A percentile compares a stretch with the other conserved stretches of the same genome.
Evolutionary conservation across 2,888 invertebrate species (phyloP).

Genomic region (Aricia artaxerxes): DNA sequence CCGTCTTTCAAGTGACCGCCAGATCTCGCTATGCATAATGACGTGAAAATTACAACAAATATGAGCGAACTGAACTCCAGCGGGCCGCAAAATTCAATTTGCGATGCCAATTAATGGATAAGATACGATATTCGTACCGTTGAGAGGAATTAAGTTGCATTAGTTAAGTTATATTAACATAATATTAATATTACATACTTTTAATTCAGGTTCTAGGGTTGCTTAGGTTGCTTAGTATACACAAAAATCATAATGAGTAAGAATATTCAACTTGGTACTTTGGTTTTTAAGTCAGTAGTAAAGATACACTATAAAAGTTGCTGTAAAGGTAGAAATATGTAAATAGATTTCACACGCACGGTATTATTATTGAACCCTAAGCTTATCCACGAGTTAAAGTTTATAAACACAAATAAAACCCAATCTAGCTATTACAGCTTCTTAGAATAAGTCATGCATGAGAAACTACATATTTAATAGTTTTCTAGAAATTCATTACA

Average conservation of each 20-base stretch:
- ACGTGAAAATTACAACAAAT: conserved; percentile 67
- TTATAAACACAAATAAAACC: neutral
- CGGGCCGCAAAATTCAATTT: conserved; percentile 62
- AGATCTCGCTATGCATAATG: conserved; percentile 61
- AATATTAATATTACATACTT: neutral
- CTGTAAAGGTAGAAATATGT: neutral
- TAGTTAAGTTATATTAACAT: conserved; percentile 1
- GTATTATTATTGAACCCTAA: neutral
- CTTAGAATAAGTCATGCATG: neutral
- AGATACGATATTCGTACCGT: conserved; percentile 40
- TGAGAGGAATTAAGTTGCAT: conserved; percentile 22
- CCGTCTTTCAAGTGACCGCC: conserved; percentile 62
- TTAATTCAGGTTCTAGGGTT: neutral
- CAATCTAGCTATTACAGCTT: neutral
- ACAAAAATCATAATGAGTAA: neutral
- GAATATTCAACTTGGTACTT: neutral
- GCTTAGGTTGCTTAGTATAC: neutral
- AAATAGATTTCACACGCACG: neutral
- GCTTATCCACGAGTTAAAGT: neutral
- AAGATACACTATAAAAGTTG: neutral
- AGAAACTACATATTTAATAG: conserved; percentile 7
- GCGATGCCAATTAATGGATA: conserved; percentile 49
- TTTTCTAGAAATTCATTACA: conserved; percentile 49
- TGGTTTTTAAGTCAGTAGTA: neutral
- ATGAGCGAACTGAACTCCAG: conserved; percentile 48